Evolutionary conservation across 2,797 vertebrate species (phyloP).

Genomic region (Lutra lutra): DNA sequence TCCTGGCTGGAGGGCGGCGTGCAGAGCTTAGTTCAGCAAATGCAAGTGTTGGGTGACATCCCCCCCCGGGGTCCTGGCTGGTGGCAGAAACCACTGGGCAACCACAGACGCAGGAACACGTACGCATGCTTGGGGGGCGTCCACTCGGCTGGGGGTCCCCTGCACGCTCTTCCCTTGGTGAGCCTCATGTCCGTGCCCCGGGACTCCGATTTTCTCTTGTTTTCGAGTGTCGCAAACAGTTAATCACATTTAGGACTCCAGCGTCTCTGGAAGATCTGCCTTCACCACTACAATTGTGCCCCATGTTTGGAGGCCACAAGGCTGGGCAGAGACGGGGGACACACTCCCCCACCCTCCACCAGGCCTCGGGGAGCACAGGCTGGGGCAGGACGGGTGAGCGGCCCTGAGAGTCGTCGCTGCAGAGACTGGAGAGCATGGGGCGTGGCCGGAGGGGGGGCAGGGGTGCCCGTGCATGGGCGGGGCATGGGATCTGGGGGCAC

Average conservation of each 20-base stretch:
- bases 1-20: neutral
- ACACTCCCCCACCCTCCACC: neutral
- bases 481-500: neutral
- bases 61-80: neutral
- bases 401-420: neutral
- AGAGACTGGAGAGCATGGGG: neutral
- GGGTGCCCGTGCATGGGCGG: rapidly evolving
- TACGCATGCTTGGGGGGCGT: neutral
- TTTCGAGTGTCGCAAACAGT: constrained; percentile 14
- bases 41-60: neutral
- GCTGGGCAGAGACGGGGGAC: neutral
- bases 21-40: constrained; percentile 31
- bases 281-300: neutral
- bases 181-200: neutral
- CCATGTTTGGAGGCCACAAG: neutral
- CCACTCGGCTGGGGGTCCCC: neutral
- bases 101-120: neutral
- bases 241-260: constrained; percentile 31
- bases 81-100: neutral
- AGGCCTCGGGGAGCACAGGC: neutral
- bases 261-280: constrained; percentile 53
- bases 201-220: constrained; percentile 10
- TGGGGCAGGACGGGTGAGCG: neutral
- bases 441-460: neutral
- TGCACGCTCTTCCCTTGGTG: rapidly evolving